These are phyloP conservation scores for Zophobas atratus DNA, from an alignment of 1,140 invertebrate genomes.

Conservation along the genomic window DNA sequence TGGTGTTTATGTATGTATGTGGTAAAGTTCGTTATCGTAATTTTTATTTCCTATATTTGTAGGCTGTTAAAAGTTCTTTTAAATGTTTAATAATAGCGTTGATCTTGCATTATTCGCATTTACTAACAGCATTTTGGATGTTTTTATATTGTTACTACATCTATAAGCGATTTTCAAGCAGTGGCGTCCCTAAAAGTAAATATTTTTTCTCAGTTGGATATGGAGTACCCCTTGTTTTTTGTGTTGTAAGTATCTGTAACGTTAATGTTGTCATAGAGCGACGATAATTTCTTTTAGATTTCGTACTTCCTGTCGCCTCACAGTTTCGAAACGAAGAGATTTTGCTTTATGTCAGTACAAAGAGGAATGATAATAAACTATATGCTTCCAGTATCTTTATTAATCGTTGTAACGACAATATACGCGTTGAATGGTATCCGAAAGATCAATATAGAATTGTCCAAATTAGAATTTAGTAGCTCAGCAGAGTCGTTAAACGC, in stretches of 20 bases:
- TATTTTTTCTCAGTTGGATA: constrained; percentile 46
- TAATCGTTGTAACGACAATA: constrained; percentile 75
- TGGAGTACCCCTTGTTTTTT: constrained; percentile 40
- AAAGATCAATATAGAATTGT: constrained; percentile 66
- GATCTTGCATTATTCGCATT: constrained; percentile 78
- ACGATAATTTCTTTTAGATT: constrained; percentile 68
- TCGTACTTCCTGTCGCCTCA: constrained; percentile 75
- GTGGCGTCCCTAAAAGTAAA: constrained; percentile 31
- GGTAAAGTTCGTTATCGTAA: neutral
- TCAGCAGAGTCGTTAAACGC: constrained; percentile 63
- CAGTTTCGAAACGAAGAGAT: constrained; percentile 79
- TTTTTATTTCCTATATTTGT: constrained; percentile 54
- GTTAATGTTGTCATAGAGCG: neutral
- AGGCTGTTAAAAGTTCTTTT: constrained; percentile 74
- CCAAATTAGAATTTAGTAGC: constrained; percentile 63
- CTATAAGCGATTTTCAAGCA: constrained; percentile 65
- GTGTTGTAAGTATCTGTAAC: constrained; percentile 40
- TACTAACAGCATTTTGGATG: constrained; percentile 78
- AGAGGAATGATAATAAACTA: constrained; percentile 82
- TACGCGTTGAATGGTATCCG: constrained; percentile 66
- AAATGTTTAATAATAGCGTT: constrained; percentile 77
- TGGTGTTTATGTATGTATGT: constrained; percentile 68
- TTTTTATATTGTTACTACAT: constrained; percentile 70
- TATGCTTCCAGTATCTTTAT: constrained; percentile 77
- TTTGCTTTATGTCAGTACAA: constrained; percentile 82